A percentile compares a stretch with the other conserved stretches of the same genome.
Evolutionary conservation across 2,888 invertebrate species (phyloP).

Genomic region (Tetragonula carbonaria): DNA sequence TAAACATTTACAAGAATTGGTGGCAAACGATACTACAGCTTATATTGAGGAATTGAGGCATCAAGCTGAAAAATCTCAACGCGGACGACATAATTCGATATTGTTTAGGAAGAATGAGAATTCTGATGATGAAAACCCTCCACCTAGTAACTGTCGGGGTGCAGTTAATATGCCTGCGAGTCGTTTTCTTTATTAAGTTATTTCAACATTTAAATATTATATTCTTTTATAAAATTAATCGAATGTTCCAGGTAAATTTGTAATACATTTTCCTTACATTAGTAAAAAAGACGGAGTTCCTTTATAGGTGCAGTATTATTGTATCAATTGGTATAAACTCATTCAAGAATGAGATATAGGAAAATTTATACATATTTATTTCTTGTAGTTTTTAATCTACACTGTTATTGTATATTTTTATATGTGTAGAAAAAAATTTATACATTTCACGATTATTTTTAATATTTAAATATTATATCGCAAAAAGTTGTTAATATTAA

Average conservation of each 20-base stretch:
- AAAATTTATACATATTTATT: slow-evolving; percentile 36
- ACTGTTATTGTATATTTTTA: slow-evolving; percentile 17
- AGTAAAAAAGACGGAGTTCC: slow-evolving; percentile 36
- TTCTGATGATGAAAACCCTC: slow-evolving; percentile 85
- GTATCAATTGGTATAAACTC: slow-evolving; percentile 23
- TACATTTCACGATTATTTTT: slow-evolving; percentile 29
- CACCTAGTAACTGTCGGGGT: slow-evolving; percentile 85
- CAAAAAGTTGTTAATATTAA: slow-evolving; percentile 25
- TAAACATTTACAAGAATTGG: slow-evolving; percentile 76
- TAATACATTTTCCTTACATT: slow-evolving; percentile 47
- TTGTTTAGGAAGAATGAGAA: slow-evolving; percentile 71
- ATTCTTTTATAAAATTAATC: slow-evolving; percentile 45
- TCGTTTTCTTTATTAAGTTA: slow-evolving; percentile 74
- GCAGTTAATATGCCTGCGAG: slow-evolving; percentile 78
- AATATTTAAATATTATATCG: slow-evolving; percentile 4
- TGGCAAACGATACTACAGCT: slow-evolving; percentile 75
- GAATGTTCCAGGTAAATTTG: slow-evolving; percentile 38
- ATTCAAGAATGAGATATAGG: slow-evolving; percentile 35
- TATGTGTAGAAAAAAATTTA: slow-evolving; percentile 20
- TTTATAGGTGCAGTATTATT: slow-evolving; percentile 42
- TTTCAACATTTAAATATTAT: slow-evolving; percentile 35
- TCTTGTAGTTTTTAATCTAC: slow-evolving; percentile 6
- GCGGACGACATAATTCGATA: slow-evolving; percentile 37
- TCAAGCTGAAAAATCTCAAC: slow-evolving; percentile 72
- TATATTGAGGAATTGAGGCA: slow-evolving; percentile 76